Evolutionary conservation across 92 coral and sea anemone species (phyloP).

Genomic region (Paragorgia papillata): DNA sequence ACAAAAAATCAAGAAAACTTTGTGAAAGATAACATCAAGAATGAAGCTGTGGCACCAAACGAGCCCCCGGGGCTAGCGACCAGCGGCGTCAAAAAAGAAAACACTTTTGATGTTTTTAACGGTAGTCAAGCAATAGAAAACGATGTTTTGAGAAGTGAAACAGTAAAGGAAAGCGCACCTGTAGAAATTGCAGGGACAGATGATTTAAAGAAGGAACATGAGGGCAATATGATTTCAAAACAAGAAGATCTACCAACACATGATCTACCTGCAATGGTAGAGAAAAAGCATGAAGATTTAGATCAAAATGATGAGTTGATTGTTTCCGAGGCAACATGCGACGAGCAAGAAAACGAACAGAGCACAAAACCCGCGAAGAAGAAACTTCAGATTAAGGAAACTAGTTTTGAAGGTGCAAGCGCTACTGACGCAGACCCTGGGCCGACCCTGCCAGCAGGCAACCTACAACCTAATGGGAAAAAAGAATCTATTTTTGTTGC

Average conservation of each 20-base stretch:
- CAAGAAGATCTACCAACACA: background rate
- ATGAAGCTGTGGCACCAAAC: background rate
- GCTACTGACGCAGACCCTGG: background rate
- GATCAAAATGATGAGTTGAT: background rate
- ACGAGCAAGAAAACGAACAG: background rate
- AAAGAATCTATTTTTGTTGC: slow-evolving; percentile 97
- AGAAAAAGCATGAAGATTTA: slow-evolving; percentile 4
- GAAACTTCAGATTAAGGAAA: slow-evolving; percentile 25
- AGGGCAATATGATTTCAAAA: background rate
- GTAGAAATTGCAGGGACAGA: background rate
- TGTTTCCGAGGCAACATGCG: background rate
- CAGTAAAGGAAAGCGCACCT: background rate
- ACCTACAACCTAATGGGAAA: slow-evolving; percentile 59
- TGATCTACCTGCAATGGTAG: background rate
- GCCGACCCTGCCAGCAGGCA: slow-evolving; percentile 20
- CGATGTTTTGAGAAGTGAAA: background rate
- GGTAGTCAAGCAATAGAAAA: background rate
- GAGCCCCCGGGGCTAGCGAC: background rate
- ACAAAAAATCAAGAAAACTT: background rate
- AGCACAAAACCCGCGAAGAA: background rate
- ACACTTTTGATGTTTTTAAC: background rate
- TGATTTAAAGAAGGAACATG: background rate
- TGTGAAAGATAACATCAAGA: background rate
- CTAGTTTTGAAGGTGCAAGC: background rate
- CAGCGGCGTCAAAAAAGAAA: background rate